Conservation (phyloP, 2,797 vertebrate species). For the Lithobates sylvaticus region DNA sequence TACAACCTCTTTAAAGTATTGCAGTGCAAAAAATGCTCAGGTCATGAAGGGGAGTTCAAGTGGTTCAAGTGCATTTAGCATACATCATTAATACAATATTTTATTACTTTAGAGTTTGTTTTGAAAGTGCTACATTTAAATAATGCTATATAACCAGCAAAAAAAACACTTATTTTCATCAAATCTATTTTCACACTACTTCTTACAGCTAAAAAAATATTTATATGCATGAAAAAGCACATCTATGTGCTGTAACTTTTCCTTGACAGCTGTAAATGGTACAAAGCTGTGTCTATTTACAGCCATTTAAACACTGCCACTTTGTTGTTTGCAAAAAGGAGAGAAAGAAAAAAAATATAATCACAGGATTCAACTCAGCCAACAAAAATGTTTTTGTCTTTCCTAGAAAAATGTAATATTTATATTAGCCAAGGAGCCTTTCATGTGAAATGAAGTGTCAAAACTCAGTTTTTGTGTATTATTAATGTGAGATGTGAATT, state of each 20-base stretch:
- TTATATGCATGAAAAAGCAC: conserved; percentile 9
- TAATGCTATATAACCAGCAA: neutral
- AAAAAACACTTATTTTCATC: conserved; percentile 8
- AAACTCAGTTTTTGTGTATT: conserved; percentile 41
- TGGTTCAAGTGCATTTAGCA: neutral
- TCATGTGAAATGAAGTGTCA: conserved; percentile 61
- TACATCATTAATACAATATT: neutral
- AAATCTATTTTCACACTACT: neutral
- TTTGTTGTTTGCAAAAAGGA: conserved; percentile 16
- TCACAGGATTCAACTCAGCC: conserved; percentile 38
- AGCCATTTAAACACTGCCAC: conserved; percentile 35
- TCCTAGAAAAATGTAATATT: conserved; percentile 51
- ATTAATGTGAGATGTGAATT: conserved; percentile 47
- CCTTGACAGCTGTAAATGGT: conserved; percentile 51
- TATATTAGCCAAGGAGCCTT: conserved; percentile 42
- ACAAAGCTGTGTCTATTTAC: conserved; percentile 43
- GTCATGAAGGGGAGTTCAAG: too few species aligned
- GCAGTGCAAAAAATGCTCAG: too few species aligned
- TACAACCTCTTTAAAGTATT: too few species aligned
- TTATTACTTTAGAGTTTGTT: neutral
- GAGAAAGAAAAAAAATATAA: conserved; percentile 12
- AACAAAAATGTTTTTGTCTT: conserved; percentile 47
- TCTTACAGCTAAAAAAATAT: conserved; percentile 13
- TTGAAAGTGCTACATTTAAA: neutral
- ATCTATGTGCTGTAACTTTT: conserved; percentile 22